Conservation (phyloP, 2,797 vertebrate genomes). For the Gambusia yucatana region DNA sequence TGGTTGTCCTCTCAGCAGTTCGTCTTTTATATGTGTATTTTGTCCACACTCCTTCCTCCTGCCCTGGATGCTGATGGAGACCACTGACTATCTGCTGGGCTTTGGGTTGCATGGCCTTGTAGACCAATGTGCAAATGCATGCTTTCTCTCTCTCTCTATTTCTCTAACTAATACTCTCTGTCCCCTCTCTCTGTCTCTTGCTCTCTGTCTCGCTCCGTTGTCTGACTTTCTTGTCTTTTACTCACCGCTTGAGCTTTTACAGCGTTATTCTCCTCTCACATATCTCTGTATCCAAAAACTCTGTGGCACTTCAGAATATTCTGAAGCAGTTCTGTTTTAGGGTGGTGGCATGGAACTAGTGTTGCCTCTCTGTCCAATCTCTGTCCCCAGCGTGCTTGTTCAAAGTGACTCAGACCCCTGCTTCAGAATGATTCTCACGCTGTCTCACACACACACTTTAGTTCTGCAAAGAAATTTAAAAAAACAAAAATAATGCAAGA, state of each 20-base stretch:
- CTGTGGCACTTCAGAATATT: slow-evolving; percentile 98
- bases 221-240: slow-evolving; percentile 59
- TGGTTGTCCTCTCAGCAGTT: slow-evolving; percentile 64
- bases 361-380: slow-evolving; percentile 95
- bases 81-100: slow-evolving; percentile 81
- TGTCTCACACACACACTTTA: slow-evolving; percentile 23
- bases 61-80: slow-evolving; percentile 69
- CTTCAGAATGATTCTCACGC: slow-evolving; percentile 90
- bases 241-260: slow-evolving; percentile 90
- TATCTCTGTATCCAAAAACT: slow-evolving; percentile 77
- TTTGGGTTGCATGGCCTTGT: slow-evolving; percentile 91
- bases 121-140: slow-evolving; percentile 82
- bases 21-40: slow-evolving; percentile 66
- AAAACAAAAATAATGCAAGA: slow-evolving; percentile 22
- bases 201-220: slow-evolving; percentile 38
- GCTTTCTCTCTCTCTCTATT: slow-evolving; percentile 65
- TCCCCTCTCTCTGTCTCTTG: slow-evolving; percentile 41
- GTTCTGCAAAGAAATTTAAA: slow-evolving; percentile 6
- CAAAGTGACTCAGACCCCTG: slow-evolving; percentile 89
- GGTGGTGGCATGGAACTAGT: slow-evolving; percentile 99
- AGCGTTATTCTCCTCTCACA: slow-evolving; percentile 89
- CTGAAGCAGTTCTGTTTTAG: slow-evolving; percentile 99
- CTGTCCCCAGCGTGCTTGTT: slow-evolving; percentile 93
- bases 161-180: slow-evolving; percentile 49
- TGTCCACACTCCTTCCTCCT: slow-evolving; percentile 52